phyloP scores from a whole-genome alignment of 2,797 vertebrate genomes.

The Taeniopygia guttata region DNA sequence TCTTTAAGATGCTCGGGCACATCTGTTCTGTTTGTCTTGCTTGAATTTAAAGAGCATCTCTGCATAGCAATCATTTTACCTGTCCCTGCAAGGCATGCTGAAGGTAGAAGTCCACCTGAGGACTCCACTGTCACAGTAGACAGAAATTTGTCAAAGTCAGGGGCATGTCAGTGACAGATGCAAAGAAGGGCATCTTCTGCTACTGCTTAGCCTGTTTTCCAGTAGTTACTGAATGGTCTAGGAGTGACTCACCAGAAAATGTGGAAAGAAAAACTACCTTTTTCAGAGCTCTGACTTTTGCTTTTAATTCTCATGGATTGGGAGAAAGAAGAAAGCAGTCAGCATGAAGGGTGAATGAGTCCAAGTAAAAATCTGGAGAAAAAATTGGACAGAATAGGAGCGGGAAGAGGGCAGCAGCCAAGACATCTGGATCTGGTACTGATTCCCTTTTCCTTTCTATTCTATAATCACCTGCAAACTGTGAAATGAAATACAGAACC shows the following conservation, averaged over 20 bases:
- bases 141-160: not conserved
- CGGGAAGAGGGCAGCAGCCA: not conserved
- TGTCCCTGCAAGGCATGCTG: not conserved
- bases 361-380: not conserved
- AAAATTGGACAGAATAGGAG: not conserved
- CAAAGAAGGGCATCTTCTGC: not conserved
- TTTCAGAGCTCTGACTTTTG: not conserved
- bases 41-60: not conserved
- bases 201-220: not conserved
- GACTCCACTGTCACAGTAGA: not conserved
- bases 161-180: not conserved
- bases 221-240: not conserved
- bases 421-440: not conserved
- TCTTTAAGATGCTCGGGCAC: not conserved
- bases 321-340: not conserved
- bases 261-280: not conserved
- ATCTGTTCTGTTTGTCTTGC: not conserved
- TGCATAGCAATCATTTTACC: not conserved
- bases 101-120: not conserved
- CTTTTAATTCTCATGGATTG: not conserved
- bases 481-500: not conserved
- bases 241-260: not conserved
- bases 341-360: not conserved
- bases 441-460: not conserved
- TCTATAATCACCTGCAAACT: not conserved